Conservation (phyloP, 2,797 vertebrate genomes). For the Falco novaeseelandiae region DNA sequence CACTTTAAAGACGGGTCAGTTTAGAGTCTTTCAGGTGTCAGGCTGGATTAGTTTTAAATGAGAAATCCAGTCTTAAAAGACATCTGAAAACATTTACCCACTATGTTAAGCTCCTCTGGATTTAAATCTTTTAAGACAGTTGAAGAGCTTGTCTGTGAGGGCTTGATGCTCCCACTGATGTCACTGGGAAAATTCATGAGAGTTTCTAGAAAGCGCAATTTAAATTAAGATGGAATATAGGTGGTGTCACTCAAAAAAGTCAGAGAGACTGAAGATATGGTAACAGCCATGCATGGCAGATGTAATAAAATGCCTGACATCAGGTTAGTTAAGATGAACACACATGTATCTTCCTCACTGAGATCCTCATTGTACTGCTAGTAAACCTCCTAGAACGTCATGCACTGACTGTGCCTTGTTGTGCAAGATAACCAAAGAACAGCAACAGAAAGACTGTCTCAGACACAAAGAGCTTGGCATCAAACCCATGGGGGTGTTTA, state of each 20-base stretch:
- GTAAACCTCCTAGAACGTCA: neutral
- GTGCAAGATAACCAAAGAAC: neutral
- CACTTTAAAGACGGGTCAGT: neutral
- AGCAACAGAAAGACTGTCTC: neutral
- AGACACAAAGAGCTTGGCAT: neutral
- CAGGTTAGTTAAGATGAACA: neutral
- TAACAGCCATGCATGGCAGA: neutral
- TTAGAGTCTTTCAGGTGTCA: slow-evolving; percentile 12
- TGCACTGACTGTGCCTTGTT: fast-evolving
- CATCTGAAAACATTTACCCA: slow-evolving; percentile 25
- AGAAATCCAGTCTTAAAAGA: slow-evolving; percentile 25
- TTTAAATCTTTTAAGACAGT: slow-evolving; percentile 27
- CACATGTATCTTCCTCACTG: neutral
- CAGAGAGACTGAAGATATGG: neutral
- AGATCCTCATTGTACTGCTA: neutral
- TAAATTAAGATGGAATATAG: neutral
- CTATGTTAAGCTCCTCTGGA: neutral
- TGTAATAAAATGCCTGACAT: neutral
- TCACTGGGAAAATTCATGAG: neutral
- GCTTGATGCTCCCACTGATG: neutral
- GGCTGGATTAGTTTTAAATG: slow-evolving; percentile 37
- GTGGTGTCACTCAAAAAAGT: neutral
- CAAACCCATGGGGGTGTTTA: neutral
- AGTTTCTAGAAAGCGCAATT: neutral
- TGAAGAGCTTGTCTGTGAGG: slow-evolving; percentile 14